Evolutionary conservation across 1,140 invertebrate genomes (phyloP).

Genomic region (Pollicipes pollicipes): DNA sequence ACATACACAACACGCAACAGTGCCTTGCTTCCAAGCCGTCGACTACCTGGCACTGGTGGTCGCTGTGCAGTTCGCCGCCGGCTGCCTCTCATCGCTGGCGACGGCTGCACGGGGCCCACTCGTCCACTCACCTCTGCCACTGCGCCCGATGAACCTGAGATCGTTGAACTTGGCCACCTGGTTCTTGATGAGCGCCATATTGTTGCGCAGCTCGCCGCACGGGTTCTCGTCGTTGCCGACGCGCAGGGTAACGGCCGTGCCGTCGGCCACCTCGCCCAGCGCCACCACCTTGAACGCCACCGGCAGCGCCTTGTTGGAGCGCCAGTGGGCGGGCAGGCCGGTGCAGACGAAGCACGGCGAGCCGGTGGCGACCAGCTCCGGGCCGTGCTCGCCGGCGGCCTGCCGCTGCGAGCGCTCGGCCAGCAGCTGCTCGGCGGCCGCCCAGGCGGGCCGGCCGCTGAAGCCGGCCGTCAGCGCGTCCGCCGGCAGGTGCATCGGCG

Average conservation of each 20-base stretch:
- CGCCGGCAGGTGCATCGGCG: background rate
- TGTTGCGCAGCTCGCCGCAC: conserved; percentile 82
- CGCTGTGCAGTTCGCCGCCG: no score
- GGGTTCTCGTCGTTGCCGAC: conserved; percentile 96
- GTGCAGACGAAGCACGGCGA: conserved; percentile 87
- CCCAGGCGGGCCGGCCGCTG: background rate
- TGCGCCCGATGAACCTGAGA: conserved; percentile 85
- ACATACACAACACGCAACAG: no score
- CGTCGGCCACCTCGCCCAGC: conserved; percentile 79
- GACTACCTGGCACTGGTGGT: no score
- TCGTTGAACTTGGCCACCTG: no score
- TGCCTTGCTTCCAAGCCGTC: no score
- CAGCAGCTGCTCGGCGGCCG: background rate
- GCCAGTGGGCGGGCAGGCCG: conserved; percentile 79
- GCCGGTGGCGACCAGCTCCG: conserved; percentile 79
- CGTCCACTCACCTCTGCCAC: conserved; percentile 86
- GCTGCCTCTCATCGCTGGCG: no score
- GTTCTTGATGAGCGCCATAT: conserved; percentile 87
- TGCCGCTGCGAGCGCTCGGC: background rate
- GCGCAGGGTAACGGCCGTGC: conserved; percentile 77
- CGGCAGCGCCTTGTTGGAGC: conserved; percentile 98
- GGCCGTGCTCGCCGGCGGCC: conserved; percentile 49
- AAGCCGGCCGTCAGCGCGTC: background rate
- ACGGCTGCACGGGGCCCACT: no score
- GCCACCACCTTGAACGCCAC: conserved; percentile 68